Percentiles rank a stretch among this genome's conserved stretches.
Conservation (phyloP, 2,888 invertebrate species). For the Hartigia nigra region DNA sequence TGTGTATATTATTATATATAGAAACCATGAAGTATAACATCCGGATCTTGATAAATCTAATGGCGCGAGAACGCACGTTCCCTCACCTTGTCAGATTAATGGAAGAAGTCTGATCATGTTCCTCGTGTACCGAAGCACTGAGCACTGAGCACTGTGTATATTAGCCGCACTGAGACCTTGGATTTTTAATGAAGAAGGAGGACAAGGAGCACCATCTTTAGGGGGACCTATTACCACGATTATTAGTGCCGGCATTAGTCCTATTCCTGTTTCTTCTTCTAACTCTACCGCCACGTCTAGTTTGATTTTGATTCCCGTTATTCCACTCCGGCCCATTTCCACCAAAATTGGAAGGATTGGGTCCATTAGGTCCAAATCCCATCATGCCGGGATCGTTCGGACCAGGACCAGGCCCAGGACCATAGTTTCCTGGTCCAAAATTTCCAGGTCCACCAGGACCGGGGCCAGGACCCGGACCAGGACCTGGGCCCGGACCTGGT, state of each 20-base stretch:
- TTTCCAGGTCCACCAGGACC: neutral
- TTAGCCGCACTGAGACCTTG: neutral
- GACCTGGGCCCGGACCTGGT: conserved; percentile 22
- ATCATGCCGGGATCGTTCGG: conserved; percentile 40
- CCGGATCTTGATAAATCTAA: neutral
- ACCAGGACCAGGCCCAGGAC: conserved; percentile 22
- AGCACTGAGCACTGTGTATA: neutral
- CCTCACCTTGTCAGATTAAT: neutral
- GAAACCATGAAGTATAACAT: neutral
- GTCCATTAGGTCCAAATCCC: conserved; percentile 41
- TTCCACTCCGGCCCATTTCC: conserved; percentile 55
- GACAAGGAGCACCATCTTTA: neutral
- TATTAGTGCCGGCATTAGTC: conserved; percentile 47
- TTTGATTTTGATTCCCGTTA: conserved; percentile 34
- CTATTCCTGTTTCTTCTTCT: conserved; percentile 56
- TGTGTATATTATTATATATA: neutral
- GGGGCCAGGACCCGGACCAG: conserved; percentile 13
- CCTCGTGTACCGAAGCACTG: neutral
- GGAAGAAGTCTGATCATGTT: neutral
- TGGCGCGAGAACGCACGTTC: neutral
- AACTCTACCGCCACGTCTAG: conserved; percentile 46
- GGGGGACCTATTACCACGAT: conserved; percentile 46
- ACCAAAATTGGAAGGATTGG: conserved; percentile 44
- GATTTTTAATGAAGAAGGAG: neutral
- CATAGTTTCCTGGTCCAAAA: neutral